These are phyloP conservation scores for Chesias legatella DNA, from an alignment of 2,888 invertebrate genomes.

Conservation along the genomic window DNA sequence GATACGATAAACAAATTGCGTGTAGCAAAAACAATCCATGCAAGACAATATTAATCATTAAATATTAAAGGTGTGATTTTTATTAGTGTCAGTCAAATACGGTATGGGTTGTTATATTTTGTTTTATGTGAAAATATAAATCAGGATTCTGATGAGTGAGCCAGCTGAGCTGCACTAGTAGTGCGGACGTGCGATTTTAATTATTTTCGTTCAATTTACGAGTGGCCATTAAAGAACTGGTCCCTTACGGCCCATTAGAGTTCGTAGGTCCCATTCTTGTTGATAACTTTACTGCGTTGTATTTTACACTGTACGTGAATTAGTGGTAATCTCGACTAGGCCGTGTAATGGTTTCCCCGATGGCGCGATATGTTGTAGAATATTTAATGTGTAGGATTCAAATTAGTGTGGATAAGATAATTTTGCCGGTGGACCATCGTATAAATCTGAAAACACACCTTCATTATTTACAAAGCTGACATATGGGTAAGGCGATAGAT, in stretches of 20 bases:
- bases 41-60: too few species aligned
- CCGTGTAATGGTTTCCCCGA: conserved; percentile 34
- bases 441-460: conserved; percentile 12
- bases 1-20: too few species aligned
- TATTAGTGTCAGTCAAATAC: too few species aligned
- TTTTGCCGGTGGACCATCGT: conserved; percentile 13
- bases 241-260: conserved; percentile 71
- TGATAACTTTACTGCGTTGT: conserved; percentile 72
- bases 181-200: conserved; percentile 72
- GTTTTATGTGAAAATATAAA: too few species aligned
- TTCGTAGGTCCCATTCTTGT: conserved; percentile 62
- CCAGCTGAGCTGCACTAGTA: conserved; percentile 27
- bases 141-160: neutral
- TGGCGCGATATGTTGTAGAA: conserved; percentile 47
- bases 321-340: conserved; percentile 65
- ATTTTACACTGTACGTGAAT: conserved; percentile 65
- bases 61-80: too few species aligned
- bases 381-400: conserved; percentile 33
- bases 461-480: conserved; percentile 13
- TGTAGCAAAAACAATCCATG: too few species aligned
- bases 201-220: conserved; percentile 80
- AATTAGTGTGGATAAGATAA: conserved; percentile 22
- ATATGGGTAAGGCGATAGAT: conserved; percentile 4
- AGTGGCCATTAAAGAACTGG: conserved; percentile 75
- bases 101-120: too few species aligned